These are phyloP conservation scores for Litocranius walleri DNA, from an alignment of 2,113 vertebrate species.

Conservation along the genomic window DNA sequence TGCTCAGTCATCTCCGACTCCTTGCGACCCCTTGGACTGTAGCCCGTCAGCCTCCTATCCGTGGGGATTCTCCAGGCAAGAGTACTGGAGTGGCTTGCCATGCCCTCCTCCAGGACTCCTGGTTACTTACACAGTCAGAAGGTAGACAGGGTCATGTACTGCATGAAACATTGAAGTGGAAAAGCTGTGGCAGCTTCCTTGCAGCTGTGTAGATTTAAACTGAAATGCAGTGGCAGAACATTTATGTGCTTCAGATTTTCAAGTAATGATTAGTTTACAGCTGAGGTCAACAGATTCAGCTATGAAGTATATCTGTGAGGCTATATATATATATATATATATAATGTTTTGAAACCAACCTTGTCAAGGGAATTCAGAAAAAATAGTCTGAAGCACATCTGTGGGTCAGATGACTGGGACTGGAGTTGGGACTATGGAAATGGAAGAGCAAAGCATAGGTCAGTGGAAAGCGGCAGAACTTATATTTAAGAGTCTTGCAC, in stretches of 20 bases:
- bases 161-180: background rate
- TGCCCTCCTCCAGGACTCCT: background rate
- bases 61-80: background rate
- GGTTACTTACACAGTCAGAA: background rate
- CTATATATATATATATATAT: too few species aligned
- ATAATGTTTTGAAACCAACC: background rate
- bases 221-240: background rate
- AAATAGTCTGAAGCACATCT: background rate
- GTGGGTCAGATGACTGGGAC: background rate
- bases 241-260: background rate
- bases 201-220: background rate
- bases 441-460: background rate
- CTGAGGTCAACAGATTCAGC: background rate
- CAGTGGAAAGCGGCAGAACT: accelerated
- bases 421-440: background rate
- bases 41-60: background rate
- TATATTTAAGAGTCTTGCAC: background rate
- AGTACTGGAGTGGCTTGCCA: background rate
- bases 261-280: background rate
- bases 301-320: background rate
- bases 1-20: background rate
- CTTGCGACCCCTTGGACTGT: background rate
- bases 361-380: background rate
- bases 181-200: background rate
- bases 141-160: background rate